These are phyloP conservation scores for Drosophila neocordata DNA, from an alignment of 1,140 invertebrate species.

Conservation along the genomic window DNA sequence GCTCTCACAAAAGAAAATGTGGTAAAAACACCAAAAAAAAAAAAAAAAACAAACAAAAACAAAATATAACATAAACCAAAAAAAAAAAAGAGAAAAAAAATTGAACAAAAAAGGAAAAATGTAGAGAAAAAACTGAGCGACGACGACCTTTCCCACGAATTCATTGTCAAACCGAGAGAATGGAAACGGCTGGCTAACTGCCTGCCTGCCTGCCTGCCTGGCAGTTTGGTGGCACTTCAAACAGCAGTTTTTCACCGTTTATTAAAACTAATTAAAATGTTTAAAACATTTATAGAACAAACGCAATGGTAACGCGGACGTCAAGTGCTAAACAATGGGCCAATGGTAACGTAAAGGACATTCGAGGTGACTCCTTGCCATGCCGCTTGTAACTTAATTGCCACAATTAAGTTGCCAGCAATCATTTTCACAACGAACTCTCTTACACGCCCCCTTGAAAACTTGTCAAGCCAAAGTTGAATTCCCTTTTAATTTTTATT, in stretches of 20 bases:
- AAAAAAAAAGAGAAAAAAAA: neutral
- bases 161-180: constrained; percentile 49
- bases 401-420: constrained; percentile 21
- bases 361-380: constrained; percentile 12
- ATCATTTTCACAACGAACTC: neutral
- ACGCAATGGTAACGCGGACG: constrained; percentile 40
- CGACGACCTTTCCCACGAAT: constrained; percentile 53
- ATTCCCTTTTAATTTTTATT: neutral
- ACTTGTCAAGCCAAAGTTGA: constrained; percentile 2
- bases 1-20: constrained; percentile 44
- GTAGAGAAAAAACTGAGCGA: constrained; percentile 39
- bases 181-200: neutral
- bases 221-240: constrained; percentile 50
- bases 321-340: constrained; percentile 20
- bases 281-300: constrained; percentile 63
- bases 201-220: constrained; percentile 6
- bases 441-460: neutral
- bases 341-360: constrained; percentile 15
- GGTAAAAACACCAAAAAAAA: constrained; percentile 29
- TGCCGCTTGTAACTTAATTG: constrained; percentile 14
- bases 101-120: constrained; percentile 11
- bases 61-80: neutral
- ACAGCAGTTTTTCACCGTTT: constrained; percentile 35
- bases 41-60: neutral
- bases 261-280: constrained; percentile 64